phyloP scores from a whole-genome alignment of 2,797 vertebrate species.

The Lutjanus campechanus region DNA sequence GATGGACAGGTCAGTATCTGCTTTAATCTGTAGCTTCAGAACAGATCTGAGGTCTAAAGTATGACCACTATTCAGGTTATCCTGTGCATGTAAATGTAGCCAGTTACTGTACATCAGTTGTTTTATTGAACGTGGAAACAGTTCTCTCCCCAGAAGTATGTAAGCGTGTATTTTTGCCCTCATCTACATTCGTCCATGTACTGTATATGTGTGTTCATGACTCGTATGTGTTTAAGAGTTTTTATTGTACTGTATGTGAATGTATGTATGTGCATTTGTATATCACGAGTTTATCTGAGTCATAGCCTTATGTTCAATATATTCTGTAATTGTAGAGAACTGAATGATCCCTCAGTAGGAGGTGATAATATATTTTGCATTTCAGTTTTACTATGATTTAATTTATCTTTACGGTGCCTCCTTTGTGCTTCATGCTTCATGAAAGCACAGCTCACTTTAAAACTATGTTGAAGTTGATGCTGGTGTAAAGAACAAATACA shows the following conservation, averaged over 20 bases:
- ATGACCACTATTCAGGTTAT: background rate
- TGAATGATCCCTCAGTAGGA: slow-evolving; percentile 44
- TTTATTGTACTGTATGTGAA: slow-evolving; percentile 64
- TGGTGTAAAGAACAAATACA: background rate
- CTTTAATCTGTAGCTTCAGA: background rate
- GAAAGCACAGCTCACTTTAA: background rate
- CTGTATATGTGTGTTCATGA: slow-evolving; percentile 65
- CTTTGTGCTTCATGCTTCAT: slow-evolving; percentile 8
- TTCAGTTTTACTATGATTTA: slow-evolving; percentile 50
- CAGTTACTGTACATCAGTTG: background rate
- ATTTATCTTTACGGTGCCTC: slow-evolving; percentile 49
- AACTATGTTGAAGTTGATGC: background rate
- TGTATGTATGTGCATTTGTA: slow-evolving; percentile 61
- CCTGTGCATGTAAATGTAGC: slow-evolving; percentile 26
- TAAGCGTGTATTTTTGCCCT: slow-evolving; percentile 33
- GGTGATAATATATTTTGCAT: slow-evolving; percentile 47
- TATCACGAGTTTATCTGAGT: slow-evolving; percentile 57
- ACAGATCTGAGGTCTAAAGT: background rate
- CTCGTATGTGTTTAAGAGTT: slow-evolving; percentile 36
- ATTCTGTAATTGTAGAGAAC: slow-evolving; percentile 53
- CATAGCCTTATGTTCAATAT: slow-evolving; percentile 58
- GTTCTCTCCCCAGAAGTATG: slow-evolving; percentile 48
- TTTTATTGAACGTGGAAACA: slow-evolving; percentile 54
- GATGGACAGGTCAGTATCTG: background rate
- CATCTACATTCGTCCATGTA: slow-evolving; percentile 62